A percentile compares a stretch with the other conserved stretches of the same genome.
Evolutionary conservation across 2,113 vertebrate species (phyloP).

Genomic region (Axis porcinus): DNA sequence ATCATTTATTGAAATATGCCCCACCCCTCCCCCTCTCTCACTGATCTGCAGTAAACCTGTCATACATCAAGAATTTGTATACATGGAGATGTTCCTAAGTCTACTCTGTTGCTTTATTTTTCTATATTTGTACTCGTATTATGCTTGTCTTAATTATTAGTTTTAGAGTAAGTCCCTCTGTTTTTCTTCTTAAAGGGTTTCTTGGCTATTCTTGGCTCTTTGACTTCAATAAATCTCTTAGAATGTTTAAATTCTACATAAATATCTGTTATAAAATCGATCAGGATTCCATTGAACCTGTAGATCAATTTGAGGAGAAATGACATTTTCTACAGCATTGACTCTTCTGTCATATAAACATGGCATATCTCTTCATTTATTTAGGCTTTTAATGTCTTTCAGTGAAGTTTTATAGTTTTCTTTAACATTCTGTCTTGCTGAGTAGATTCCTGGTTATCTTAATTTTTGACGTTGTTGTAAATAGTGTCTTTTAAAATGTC

Average conservation of each 20-base stretch:
- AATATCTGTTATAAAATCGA: background rate
- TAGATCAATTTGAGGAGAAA: constrained; percentile 7
- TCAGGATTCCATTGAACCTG: background rate
- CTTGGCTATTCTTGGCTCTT: background rate
- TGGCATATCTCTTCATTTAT: background rate
- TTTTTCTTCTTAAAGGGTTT: background rate
- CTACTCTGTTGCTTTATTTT: background rate
- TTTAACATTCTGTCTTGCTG: background rate
- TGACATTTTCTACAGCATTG: background rate
- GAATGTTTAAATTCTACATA: background rate
- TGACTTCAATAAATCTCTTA: background rate
- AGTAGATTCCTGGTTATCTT: background rate
- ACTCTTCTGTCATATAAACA: background rate
- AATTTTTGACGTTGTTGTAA: background rate
- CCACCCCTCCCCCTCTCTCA: fast-evolving
- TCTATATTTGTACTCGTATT: background rate
- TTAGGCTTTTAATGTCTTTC: background rate
- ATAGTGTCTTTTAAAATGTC: background rate
- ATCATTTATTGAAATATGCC: background rate
- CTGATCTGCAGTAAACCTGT: background rate
- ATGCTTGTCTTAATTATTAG: background rate
- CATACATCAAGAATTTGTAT: fast-evolving
- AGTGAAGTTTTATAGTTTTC: background rate
- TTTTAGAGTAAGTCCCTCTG: background rate
- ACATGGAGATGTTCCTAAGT: background rate